Evolutionary conservation across 2,797 vertebrate species (phyloP), one percentile per base, ranked within the genome.

Genomic region (Cichlasoma orientale): DNA sequence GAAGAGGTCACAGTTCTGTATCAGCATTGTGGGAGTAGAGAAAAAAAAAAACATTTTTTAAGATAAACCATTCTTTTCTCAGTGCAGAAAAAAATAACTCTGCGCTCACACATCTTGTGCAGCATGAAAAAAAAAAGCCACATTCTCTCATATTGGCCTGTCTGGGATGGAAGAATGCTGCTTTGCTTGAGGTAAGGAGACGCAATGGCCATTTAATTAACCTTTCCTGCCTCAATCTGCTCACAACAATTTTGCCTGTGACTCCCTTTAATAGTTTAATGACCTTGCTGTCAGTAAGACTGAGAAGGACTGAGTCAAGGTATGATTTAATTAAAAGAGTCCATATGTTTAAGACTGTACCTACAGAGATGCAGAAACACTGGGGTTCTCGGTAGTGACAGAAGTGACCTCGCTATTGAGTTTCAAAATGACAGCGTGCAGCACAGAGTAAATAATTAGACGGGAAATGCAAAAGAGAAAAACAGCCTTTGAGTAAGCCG

Each of bases 311-410:
- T 85, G 93, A 95, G 94, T 94, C 88, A 87, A 95, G 89, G 92
- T 92, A 94, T 94, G 93, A 95, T 95, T 95, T 96, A 95, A 95
- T 95, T 95, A 95, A 95, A 95, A 86, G 84, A 90, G 86, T 90
- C 87, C 90, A 89, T 90, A 92, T 93, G 95, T 95, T 95, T 92
- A 94, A 95, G 88, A 92, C 85, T 83, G 82, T 72, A 88, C 87
- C 85, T 72, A 86, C 61, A 9, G 74, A 88, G 89, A 82, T 86
- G 84, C 77, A 82, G 89, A 90, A 91, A 94, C 88, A 77, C 25
- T 72, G 82, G 83, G 82, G 85, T 92, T 86, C 71, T 68, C 74
- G 74, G 82, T 80, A 90, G 82, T 82, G 78, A 91, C 86, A 56
- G 85, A 61, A 41, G 58, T 91, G 92, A 95, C 95, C 94, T 90